phyloP scores from a whole-genome alignment of 2,888 invertebrate genomes.

The Sturmia bella region DNA sequence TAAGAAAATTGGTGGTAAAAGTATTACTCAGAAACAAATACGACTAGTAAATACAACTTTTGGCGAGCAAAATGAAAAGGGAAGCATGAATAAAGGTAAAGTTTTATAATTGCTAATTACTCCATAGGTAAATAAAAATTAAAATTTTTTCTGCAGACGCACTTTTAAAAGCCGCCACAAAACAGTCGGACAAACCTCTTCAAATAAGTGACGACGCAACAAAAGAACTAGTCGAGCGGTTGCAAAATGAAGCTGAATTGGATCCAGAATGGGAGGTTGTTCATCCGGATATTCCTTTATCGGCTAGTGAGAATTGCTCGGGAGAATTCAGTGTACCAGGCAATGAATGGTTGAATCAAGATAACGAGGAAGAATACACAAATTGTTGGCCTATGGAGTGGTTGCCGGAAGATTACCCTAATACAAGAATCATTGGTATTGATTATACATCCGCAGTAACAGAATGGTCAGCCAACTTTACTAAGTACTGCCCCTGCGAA shows the following conservation, averaged over 20 bases:
- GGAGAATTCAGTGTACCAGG: conserved; percentile 83
- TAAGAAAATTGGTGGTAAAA: conserved; percentile 21
- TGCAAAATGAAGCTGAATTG: conserved; percentile 78
- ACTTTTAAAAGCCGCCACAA: conserved; percentile 74
- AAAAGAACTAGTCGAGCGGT: conserved; percentile 80
- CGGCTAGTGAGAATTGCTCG: conserved; percentile 75
- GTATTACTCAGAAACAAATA: conserved; percentile 25
- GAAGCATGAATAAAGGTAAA: conserved; percentile 48
- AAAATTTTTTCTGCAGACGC: conserved; percentile 70
- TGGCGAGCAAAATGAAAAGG: conserved; percentile 1
- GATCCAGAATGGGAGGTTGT: conserved; percentile 82
- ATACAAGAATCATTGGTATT: conserved; percentile 89
- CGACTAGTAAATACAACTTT: conserved; percentile 5
- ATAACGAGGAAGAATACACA: conserved; percentile 83
- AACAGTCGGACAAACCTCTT: conserved; percentile 73
- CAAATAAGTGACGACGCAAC: conserved; percentile 81
- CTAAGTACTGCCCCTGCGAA: conserved; percentile 81
- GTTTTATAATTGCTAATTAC: no score
- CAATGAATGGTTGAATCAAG: conserved; percentile 80
- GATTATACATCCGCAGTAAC: conserved; percentile 94
- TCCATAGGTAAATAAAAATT: no score
- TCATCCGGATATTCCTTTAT: conserved; percentile 81
- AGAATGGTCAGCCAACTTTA: conserved; percentile 88
- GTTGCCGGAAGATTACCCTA: conserved; percentile 90
- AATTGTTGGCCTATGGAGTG: conserved; percentile 98